phyloP scores from a whole-genome alignment of 1,140 invertebrate genomes.

The Pseudomyrmex pallidus region DNA sequence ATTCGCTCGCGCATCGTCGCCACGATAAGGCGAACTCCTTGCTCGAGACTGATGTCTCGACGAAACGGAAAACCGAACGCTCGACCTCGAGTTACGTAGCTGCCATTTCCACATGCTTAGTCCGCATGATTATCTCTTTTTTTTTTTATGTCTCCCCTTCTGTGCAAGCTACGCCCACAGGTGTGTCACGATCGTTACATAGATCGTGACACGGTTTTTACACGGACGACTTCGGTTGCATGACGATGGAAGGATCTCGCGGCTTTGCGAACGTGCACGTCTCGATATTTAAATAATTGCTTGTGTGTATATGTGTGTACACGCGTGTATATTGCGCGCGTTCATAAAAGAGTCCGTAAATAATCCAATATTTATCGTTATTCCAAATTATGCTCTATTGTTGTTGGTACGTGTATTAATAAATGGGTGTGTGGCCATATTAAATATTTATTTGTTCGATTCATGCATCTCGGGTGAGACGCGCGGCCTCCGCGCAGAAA shows the following conservation, averaged over 20 bases:
- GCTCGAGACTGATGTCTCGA: neutral
- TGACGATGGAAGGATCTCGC: neutral
- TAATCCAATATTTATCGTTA: neutral
- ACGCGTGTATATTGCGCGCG: no score
- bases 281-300: neutral
- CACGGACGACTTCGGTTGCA: constrained; percentile 15
- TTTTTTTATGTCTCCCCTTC: neutral
- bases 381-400: neutral
- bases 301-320: no score
- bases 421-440: neutral
- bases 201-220: constrained; percentile 24
- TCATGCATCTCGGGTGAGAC: neutral
- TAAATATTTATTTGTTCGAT: constrained; percentile 15
- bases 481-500: neutral
- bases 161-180: constrained; percentile 38
- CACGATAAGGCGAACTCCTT: constrained; percentile 20
- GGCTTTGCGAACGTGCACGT: neutral
- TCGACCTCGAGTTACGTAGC: neutral
- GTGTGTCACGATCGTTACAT: constrained; percentile 53
- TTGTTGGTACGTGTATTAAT: neutral
- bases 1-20: no score
- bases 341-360: neutral
- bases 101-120: neutral
- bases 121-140: neutral
- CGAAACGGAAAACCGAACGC: neutral